Conservation (phyloP, 1,140 invertebrate species). For the Brachionus angularis region DNA sequence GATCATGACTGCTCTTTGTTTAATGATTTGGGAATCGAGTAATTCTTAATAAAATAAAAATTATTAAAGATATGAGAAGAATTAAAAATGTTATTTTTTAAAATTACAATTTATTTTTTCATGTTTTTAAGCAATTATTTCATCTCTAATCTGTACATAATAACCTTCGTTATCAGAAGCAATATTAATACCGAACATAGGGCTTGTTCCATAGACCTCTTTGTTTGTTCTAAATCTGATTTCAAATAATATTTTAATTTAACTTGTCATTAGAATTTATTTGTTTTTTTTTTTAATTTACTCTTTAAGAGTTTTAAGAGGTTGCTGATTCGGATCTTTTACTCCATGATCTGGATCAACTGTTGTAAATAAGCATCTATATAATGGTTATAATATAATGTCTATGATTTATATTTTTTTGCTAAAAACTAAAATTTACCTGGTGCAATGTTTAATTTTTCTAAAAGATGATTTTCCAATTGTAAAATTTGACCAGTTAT, state of each 20-base stretch:
- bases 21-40: too few species aligned
- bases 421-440: conserved; percentile 44
- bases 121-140: too few species aligned
- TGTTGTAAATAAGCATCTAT: conserved; percentile 51
- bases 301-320: conserved; percentile 50
- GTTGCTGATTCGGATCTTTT: conserved; percentile 48
- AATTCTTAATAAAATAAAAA: too few species aligned
- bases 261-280: neutral
- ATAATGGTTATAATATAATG: neutral
- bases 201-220: neutral
- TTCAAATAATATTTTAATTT: neutral
- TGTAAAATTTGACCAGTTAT: conserved; percentile 48
- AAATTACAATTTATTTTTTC: too few species aligned
- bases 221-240: conserved; percentile 1
- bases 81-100: too few species aligned
- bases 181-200: conserved; percentile 32
- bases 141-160: too few species aligned
- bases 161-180: neutral
- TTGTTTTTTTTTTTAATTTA: conserved; percentile 31
- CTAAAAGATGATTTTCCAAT: conserved; percentile 48
- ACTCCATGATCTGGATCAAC: conserved; percentile 50
- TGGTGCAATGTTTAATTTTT: conserved; percentile 48
- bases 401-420: neutral
- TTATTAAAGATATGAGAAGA: too few species aligned
- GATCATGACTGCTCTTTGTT: too few species aligned